Evolutionary conservation across 2,797 vertebrate species (phyloP).

Genomic region (Holocentrus rufus): DNA sequence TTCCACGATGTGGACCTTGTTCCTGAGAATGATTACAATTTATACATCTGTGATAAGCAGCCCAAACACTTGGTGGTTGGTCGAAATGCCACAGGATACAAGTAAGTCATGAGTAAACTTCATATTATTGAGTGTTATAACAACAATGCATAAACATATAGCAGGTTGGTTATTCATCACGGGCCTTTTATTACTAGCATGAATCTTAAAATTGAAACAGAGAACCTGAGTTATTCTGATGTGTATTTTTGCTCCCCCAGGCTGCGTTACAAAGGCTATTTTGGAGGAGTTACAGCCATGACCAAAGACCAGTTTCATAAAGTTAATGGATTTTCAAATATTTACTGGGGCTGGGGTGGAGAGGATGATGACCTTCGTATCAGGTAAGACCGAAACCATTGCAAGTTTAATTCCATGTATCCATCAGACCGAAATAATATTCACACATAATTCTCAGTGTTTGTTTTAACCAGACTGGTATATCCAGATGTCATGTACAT

Average conservation of each 20-base stretch:
- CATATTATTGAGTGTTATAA: neutral
- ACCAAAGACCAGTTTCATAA: slow-evolving; percentile 89
- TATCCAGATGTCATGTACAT: neutral
- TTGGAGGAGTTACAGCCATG: slow-evolving; percentile 95
- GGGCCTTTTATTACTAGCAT: neutral
- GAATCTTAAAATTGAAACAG: neutral
- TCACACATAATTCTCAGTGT: neutral
- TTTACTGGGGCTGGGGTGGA: slow-evolving; percentile 98
- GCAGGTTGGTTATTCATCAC: neutral
- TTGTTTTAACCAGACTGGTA: neutral
- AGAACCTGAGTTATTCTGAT: neutral
- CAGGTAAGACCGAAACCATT: slow-evolving; percentile 81
- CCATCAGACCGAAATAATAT: neutral
- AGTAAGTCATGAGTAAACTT: slow-evolving; percentile 79
- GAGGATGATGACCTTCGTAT: slow-evolving; percentile 96
- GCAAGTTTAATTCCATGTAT: neutral
- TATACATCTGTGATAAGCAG: slow-evolving; percentile 89
- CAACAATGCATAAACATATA: neutral
- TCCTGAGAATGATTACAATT: slow-evolving; percentile 95
- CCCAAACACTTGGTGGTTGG: slow-evolving; percentile 98
- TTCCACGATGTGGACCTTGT: slow-evolving; percentile 97
- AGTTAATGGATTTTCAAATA: slow-evolving; percentile 97
- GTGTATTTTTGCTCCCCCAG: slow-evolving; percentile 67
- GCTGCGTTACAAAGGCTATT: slow-evolving; percentile 92
- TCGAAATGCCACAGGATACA: slow-evolving; percentile 95